phyloP scores from a whole-genome alignment of 2,888 invertebrate species.

The Melieria picta region DNA sequence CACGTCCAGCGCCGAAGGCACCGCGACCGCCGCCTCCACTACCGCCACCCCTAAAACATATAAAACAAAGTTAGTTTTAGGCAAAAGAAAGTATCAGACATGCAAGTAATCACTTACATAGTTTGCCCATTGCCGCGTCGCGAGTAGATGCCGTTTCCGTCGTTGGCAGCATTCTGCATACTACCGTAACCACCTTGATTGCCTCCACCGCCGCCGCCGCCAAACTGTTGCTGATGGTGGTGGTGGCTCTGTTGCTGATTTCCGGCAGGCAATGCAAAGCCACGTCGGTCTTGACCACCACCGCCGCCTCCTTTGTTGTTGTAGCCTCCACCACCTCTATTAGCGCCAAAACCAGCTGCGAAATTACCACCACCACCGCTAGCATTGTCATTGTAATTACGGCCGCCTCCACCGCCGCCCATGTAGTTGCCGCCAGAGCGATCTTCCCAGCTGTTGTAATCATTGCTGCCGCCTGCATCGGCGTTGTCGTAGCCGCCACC shows the following conservation, averaged over 20 bases:
- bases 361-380: constrained; percentile 40
- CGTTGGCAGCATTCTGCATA: constrained; percentile 11
- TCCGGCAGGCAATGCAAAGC: constrained; percentile 58
- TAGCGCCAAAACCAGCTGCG: constrained; percentile 41
- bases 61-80: not conserved
- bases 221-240: constrained; percentile 48
- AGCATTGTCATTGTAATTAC: constrained; percentile 40
- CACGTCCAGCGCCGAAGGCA: constrained; percentile 14
- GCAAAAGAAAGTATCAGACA: not conserved
- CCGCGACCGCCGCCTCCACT: constrained; percentile 11
- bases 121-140: constrained; percentile 28
- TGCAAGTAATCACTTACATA: constrained; percentile 44
- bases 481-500: constrained; percentile 20
- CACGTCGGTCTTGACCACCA: constrained; percentile 57
- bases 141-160: constrained; percentile 2
- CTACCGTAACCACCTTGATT: constrained; percentile 46
- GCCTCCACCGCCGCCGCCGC: constrained; percentile 62
- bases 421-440: constrained; percentile 24
- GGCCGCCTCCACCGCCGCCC: constrained; percentile 32
- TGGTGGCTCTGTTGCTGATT: constrained; percentile 51
- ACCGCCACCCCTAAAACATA: constrained; percentile 6
- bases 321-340: constrained; percentile 46
- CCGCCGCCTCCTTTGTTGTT: constrained; percentile 61
- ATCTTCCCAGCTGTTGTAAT: constrained; percentile 31
- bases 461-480: constrained; percentile 10